Percentiles rank a stretch among this genome's conserved stretches.
Evolutionary conservation across 2,888 invertebrate species (phyloP).

Genomic region (Lepetodrilus schrolli): DNA sequence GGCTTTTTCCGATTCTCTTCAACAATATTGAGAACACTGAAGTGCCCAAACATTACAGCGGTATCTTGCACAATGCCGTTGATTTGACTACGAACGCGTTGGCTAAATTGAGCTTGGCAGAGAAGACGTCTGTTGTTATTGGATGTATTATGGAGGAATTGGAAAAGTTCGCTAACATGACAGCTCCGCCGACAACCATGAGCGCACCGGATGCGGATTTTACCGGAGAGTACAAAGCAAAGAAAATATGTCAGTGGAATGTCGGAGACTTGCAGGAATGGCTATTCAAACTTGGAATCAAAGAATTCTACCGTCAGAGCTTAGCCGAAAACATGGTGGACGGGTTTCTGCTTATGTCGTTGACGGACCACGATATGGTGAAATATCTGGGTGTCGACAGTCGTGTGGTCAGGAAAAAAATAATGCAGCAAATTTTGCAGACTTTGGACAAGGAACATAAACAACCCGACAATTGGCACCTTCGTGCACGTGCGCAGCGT

Average conservation of each 20-base stretch:
- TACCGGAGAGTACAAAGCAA: slow-evolving; percentile 69
- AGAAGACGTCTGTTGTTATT: slow-evolving; percentile 71
- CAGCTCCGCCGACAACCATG: slow-evolving; percentile 54
- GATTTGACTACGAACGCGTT: slow-evolving; percentile 54
- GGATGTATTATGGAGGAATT: slow-evolving; percentile 70
- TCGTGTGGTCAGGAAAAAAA: slow-evolving; percentile 71
- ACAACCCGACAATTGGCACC: slow-evolving; percentile 71
- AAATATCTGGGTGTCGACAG: slow-evolving; percentile 71
- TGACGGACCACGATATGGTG: slow-evolving; percentile 73
- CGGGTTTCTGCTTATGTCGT: slow-evolving; percentile 73
- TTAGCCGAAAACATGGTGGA: slow-evolving; percentile 73
- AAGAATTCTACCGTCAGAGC: slow-evolving; percentile 73
- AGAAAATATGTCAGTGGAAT: slow-evolving; percentile 72
- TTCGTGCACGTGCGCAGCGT: slow-evolving; percentile 68
- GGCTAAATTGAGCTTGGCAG: slow-evolving; percentile 65
- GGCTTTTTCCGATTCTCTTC: slow-evolving; percentile 66
- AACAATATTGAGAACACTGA: slow-evolving; percentile 58
- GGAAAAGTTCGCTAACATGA: slow-evolving; percentile 67
- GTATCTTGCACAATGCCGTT: slow-evolving; percentile 55
- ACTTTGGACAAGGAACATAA: slow-evolving; percentile 72
- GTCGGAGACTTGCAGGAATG: slow-evolving; percentile 73
- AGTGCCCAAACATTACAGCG: slow-evolving; percentile 59
- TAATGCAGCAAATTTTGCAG: slow-evolving; percentile 71
- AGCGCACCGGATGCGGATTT: slow-evolving; percentile 66
- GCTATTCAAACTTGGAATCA: slow-evolving; percentile 71